Evolutionary conservation across 2,888 invertebrate genomes (phyloP).

Genomic region (Odontothrips loti): DNA sequence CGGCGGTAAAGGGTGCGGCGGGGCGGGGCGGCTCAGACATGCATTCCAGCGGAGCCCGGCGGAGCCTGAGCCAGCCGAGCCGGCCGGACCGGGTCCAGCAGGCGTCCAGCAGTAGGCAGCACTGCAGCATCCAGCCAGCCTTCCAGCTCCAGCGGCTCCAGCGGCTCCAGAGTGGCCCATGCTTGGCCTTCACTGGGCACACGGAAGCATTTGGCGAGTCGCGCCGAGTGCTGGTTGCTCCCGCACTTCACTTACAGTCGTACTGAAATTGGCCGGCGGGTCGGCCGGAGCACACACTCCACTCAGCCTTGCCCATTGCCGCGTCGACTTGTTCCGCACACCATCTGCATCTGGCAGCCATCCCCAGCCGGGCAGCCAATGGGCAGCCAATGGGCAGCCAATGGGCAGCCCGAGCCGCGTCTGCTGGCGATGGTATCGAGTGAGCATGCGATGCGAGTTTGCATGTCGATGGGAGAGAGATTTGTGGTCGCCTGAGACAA

Average conservation of each 20-base stretch:
- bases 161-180: neutral
- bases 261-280: too few species aligned
- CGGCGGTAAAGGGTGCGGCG: neutral
- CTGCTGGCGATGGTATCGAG: slow-evolving; percentile 10
- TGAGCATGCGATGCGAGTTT: slow-evolving; percentile 4
- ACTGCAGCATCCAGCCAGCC: too few species aligned
- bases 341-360: too few species aligned
- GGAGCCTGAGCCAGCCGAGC: neutral
- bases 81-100: neutral
- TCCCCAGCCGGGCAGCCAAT: neutral
- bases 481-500: slow-evolving; percentile 17
- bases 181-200: too few species aligned
- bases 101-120: neutral
- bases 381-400: too few species aligned
- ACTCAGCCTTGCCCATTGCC: too few species aligned
- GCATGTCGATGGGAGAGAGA: slow-evolving; percentile 24
- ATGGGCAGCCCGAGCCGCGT: too few species aligned
- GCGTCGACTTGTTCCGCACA: too few species aligned
- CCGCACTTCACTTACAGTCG: too few species aligned
- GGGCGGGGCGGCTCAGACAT: neutral
- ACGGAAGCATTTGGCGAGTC: too few species aligned
- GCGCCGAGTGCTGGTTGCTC: too few species aligned
- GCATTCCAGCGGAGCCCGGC: neutral
- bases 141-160: neutral
- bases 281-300: too few species aligned